These are phyloP conservation scores for Xanthorhoe spadicearia DNA, from an alignment of 2,888 invertebrate genomes.

Conservation along the genomic window DNA sequence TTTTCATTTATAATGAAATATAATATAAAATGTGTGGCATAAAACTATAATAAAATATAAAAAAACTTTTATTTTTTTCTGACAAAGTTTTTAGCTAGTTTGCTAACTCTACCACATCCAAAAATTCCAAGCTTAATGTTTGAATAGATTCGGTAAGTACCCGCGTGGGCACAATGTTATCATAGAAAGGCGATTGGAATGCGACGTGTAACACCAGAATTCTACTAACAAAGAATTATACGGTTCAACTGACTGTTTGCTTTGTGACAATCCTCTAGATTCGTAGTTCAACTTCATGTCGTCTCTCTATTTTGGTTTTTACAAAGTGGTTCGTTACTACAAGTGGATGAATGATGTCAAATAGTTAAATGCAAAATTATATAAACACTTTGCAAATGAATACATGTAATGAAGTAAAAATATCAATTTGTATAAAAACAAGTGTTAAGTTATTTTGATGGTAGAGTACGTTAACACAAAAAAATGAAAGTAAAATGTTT, in stretches of 20 bases:
- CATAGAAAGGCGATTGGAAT: constrained; percentile 72
- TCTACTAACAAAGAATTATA: constrained; percentile 64
- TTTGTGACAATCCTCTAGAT: constrained; percentile 36
- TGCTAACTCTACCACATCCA: constrained; percentile 29
- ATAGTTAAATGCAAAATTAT: background rate
- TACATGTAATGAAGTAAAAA: background rate
- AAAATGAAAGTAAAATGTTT: no score
- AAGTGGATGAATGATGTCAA: background rate
- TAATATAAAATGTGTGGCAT: no score
- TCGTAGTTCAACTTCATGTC: constrained; percentile 23
- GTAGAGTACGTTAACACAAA: no score
- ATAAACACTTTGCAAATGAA: background rate
- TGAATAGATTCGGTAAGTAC: constrained; percentile 57
- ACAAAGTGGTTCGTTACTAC: constrained; percentile 1
- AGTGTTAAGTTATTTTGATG: no score
- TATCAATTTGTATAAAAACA: background rate
- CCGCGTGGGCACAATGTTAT: constrained; percentile 65
- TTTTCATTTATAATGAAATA: no score
- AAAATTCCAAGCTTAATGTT: background rate
- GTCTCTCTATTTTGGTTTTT: background rate
- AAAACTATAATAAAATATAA: no score
- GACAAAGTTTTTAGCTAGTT: no score
- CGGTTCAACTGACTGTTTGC: constrained; percentile 38
- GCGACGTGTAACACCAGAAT: constrained; percentile 70
- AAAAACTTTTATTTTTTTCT: no score